phyloP scores from a whole-genome alignment of 2,797 vertebrate species.

The Echeneis naucrates region DNA sequence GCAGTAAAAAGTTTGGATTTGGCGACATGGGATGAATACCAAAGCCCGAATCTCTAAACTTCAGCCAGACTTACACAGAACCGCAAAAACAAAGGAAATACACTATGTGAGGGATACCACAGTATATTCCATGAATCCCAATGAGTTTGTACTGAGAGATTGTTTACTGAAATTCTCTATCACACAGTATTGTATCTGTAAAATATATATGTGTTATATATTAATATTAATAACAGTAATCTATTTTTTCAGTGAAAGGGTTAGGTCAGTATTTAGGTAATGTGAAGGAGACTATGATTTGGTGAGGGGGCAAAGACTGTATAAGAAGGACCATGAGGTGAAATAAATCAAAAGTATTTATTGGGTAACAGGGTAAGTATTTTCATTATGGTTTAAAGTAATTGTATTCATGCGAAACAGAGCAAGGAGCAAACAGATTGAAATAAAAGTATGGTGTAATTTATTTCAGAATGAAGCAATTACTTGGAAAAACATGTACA shows the following conservation, averaged over 20 bases:
- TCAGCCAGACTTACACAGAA: conserved; percentile 23
- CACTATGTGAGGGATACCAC: neutral
- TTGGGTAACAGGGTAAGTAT: neutral
- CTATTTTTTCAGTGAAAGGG: too few relatives aligned
- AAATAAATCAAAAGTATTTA: too few relatives aligned
- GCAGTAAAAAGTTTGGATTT: conserved; percentile 72
- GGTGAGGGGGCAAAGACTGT: too few relatives aligned
- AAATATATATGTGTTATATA: neutral
- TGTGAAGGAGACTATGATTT: neutral
- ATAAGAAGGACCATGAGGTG: neutral
- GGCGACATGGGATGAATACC: conserved; percentile 63
- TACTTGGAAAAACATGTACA: too few relatives aligned
- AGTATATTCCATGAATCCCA: neutral
- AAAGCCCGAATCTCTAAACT: conserved; percentile 28
- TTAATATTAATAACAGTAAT: too few relatives aligned
- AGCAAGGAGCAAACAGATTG: too few relatives aligned
- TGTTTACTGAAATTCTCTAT: neutral
- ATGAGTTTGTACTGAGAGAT: neutral
- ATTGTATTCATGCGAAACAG: neutral
- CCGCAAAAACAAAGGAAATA: conserved; percentile 34
- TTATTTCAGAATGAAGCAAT: neutral
- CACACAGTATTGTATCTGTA: neutral
- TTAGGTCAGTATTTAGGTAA: neutral
- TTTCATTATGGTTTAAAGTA: neutral
- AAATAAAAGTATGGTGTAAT: neutral